Base-by-base conservation (phyloP, 2,113 vertebrate genomes). In the Trogon melanurus region DNA sequence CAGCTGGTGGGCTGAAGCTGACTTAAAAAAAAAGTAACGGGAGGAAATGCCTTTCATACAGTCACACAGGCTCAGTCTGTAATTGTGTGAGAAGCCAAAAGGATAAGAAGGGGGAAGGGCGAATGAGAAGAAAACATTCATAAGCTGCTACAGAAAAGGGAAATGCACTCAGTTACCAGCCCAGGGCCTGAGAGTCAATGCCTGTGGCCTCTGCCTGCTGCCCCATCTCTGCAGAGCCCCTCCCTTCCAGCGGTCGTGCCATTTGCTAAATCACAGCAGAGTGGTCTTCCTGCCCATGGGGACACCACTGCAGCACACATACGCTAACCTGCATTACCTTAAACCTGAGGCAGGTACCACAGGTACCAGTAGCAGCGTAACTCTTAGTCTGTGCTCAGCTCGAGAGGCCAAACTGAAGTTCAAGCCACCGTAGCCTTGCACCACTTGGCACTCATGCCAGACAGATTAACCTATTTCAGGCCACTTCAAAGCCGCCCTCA, bases 31-130 rank as follows among this genome's bases (percentile, higher is more conserved):
- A 90, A 93, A 80, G 73, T 76, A 95, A 92, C 58, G 92, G 78
- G 91, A 97, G 97, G 97, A 97, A 97, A 97, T 97, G 96, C 97
- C 96, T 97, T 97, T 97, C 97, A 95, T 97, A 96, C 74, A 97
- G 96, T 93, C 94, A 94, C 96, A 97, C 69, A 92, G 82, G 64
- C 94, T 94, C 75, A 86, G 94, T 82, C 96, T 96, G 94, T 96
- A 97, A 97, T 93, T 97, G 95, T 94, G 93, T 72, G 91, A 96
- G 91, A 95, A 96, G 91, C 93, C 95, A 91, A 84, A 89, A 84
- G 95, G 79, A 93, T 91, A 94, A 96, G 95, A 92, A 95, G 96
- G 96, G 93, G 95, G 95, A 87, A 95, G 96, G 96, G 95, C 41
- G 87, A 92, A 79, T 11, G 32, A 91, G 79, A 94, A 61, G 81